These are phyloP conservation scores for Alligator mississippiensis DNA, from an alignment of 2,113 vertebrate species.

Conservation along the genomic window DNA sequence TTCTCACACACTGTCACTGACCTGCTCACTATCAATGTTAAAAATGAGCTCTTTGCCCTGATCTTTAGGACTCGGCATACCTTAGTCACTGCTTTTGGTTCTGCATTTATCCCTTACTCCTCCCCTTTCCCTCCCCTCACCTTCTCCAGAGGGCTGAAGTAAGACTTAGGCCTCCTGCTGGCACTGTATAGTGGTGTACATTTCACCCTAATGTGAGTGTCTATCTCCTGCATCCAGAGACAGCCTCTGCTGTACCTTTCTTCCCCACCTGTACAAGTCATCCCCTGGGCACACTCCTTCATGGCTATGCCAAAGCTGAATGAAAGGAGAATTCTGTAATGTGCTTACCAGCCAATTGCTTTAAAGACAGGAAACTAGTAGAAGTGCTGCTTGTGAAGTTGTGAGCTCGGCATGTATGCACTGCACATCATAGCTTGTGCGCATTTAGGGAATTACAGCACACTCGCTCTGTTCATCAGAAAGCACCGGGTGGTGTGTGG, in stretches of 20 bases:
- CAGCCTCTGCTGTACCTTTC: background rate
- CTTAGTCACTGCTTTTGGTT: background rate
- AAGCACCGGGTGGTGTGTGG: background rate
- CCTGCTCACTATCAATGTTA: background rate
- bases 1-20: too few species aligned
- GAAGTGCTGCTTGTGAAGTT: background rate
- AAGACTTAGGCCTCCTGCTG: background rate
- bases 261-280: background rate
- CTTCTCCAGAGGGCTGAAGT: background rate
- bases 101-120: background rate
- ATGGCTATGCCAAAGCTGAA: background rate
- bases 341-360: slow-evolving; percentile 5
- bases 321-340: background rate
- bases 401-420: accelerated
- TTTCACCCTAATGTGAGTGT: background rate
- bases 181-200: background rate
- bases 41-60: background rate
- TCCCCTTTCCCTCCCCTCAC: accelerated
- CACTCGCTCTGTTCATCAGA: background rate
- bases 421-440: accelerated
- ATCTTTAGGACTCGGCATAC: too few species aligned
- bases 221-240: background rate
- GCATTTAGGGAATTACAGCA: background rate
- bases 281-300: background rate
- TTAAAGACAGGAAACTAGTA: background rate